Evolutionary conservation across 2,888 invertebrate genomes (phyloP).

Genomic region (Campoletis raptor): DNA sequence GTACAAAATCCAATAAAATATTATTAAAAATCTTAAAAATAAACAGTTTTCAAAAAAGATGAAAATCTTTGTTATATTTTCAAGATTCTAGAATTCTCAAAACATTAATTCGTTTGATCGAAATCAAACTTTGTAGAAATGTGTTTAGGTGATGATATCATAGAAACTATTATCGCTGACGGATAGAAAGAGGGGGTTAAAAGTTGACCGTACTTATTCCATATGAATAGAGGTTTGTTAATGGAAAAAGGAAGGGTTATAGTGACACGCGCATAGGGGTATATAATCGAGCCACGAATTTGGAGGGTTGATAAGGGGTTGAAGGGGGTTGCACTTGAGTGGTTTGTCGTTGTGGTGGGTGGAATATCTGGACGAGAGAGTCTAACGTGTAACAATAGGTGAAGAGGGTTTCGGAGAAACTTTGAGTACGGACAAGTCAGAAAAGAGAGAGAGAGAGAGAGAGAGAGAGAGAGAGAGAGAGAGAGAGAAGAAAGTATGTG

Average conservation of each 20-base stretch:
- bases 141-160: slow-evolving; percentile 37
- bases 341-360: slow-evolving; percentile 81
- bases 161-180: background rate
- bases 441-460: slow-evolving; percentile 21
- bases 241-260: slow-evolving; percentile 81
- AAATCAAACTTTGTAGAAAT: background rate
- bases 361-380: slow-evolving; percentile 74
- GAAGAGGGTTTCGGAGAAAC: slow-evolving; percentile 63
- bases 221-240: slow-evolving; percentile 78
- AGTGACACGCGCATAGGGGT: slow-evolving; percentile 46
- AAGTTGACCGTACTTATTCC: slow-evolving; percentile 63
- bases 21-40: background rate
- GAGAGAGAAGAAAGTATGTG: slow-evolving; percentile 13
- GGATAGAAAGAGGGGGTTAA: background rate
- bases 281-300: slow-evolving; percentile 51
- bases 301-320: slow-evolving; percentile 15
- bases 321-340: slow-evolving; percentile 79
- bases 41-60: background rate
- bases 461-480: slow-evolving; percentile 10
- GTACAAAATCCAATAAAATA: background rate
- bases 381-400: slow-evolving; percentile 67
- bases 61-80: background rate
- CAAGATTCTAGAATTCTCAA: background rate
- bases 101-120: background rate
- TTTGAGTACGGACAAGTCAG: slow-evolving; percentile 53